Evolutionary conservation across 2,888 invertebrate genomes (phyloP), one percentile per base, ranked within the genome.

Genomic region (Platerodrilus igneus): DNA sequence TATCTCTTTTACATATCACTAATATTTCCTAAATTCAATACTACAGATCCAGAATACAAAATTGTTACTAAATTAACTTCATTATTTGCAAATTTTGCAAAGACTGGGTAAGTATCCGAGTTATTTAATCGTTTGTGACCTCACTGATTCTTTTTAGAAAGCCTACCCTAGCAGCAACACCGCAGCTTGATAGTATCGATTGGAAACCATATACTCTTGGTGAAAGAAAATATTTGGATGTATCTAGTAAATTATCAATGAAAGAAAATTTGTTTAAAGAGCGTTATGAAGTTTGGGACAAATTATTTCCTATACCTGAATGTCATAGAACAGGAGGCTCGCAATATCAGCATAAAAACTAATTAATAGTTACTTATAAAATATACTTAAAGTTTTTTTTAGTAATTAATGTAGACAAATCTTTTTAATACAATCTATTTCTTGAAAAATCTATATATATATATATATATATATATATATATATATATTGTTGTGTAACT

Each of bases 11-110:
- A 53, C 42, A 52, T 54, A 31, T 37, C 41, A 2, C 41, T 50
- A 20, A 42, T 40, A 6, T 43, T 52, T 13, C 64, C 66, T 0
- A 55, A 47, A 20, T 63, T 69, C 37, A 48, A 59, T 2, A 43
- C 36, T 1, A 47, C 37, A 1, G 65, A 61, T n/a, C 60, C 64
- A 3, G 70, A 69, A 52, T 52, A 59, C 16, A 34, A 48, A 8
- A 61, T 64, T 23, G 59, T 72, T 2, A 55, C 63, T n/a, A 55
- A 57, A 6, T 55, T 66, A 50, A 68, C 66, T 1, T 51, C 60
- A 2, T 60, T 72, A 37, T 66, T 70, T 57, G 50, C 60, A n/a
- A 62, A 62, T 43, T 74, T 74, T 48, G 60, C 57, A n/a, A 48
- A 45, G 47, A 56, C 53, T 40, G 67, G 67, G 63, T 62, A 53